Percentiles rank a stretch among this genome's conserved stretches.
Conservation (phyloP, 1,140 invertebrate species). For the Ganaspis sp. region DNA sequence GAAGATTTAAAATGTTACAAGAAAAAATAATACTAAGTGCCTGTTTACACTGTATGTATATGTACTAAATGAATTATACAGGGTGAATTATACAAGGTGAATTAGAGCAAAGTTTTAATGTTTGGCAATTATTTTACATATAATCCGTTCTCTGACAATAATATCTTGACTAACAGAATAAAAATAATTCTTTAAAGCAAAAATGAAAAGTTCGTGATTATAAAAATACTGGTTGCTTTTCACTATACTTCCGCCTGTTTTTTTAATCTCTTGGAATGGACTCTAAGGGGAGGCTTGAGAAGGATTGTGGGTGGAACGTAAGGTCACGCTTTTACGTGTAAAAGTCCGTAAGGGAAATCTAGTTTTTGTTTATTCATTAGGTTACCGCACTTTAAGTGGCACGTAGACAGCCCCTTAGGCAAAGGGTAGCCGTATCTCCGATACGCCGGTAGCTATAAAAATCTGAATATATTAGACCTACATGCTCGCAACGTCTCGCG, state of each 20-base stretch:
- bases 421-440: slow-evolving; percentile 68
- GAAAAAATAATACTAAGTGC: too few species aligned
- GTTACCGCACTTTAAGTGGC: slow-evolving; percentile 70
- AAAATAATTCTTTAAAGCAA: too few species aligned
- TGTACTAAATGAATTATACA: too few species aligned
- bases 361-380: slow-evolving; percentile 77
- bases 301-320: slow-evolving; percentile 48
- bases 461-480: slow-evolving; percentile 75
- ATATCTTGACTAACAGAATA: background rate
- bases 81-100: too few species aligned
- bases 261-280: slow-evolving; percentile 19
- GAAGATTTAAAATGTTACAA: too few species aligned
- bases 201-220: too few species aligned
- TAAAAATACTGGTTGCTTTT: background rate
- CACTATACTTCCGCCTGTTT: slow-evolving; percentile 4
- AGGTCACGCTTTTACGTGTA: slow-evolving; percentile 75
- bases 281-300: background rate
- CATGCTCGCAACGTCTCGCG: slow-evolving; percentile 66
- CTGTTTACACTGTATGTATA: too few species aligned
- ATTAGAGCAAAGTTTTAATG: too few species aligned
- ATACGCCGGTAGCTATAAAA: slow-evolving; percentile 75
- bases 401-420: slow-evolving; percentile 50
- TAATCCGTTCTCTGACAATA: too few species aligned
- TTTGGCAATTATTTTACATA: too few species aligned
- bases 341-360: slow-evolving; percentile 70